Evolutionary conservation across 2,113 vertebrate species (phyloP).

Genomic region (Pituophis catenifer): DNA sequence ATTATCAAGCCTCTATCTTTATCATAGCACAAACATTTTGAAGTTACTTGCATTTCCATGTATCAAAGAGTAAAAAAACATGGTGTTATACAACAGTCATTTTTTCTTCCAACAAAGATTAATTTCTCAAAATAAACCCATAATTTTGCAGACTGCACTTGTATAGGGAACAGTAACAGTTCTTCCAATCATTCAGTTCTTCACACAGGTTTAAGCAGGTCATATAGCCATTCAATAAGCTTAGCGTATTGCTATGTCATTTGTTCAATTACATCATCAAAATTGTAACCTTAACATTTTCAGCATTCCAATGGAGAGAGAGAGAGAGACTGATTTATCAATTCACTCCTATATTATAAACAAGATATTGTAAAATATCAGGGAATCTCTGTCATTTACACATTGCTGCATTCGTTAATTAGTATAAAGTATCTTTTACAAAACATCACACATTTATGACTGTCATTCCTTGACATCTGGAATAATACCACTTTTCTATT

Average conservation of each 20-base stretch:
- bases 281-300: background rate
- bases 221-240: background rate
- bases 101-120: too few species aligned
- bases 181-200: too few species aligned
- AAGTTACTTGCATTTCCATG: too few species aligned
- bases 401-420: background rate
- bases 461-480: background rate
- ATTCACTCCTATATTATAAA: background rate
- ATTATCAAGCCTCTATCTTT: too few species aligned
- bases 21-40: too few species aligned
- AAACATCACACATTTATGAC: background rate
- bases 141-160: too few species aligned
- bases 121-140: too few species aligned
- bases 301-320: background rate
- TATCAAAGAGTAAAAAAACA: too few species aligned
- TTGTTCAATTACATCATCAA: background rate
- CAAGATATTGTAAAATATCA: background rate
- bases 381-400: background rate
- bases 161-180: too few species aligned
- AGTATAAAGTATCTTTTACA: background rate
- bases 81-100: too few species aligned
- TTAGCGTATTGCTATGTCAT: background rate
- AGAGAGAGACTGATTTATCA: background rate
- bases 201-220: background rate
- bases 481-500: background rate